These are phyloP conservation scores for Drosophila nr. perissopoda DNA, from an alignment of 2,888 invertebrate genomes.

Conservation along the genomic window DNA sequence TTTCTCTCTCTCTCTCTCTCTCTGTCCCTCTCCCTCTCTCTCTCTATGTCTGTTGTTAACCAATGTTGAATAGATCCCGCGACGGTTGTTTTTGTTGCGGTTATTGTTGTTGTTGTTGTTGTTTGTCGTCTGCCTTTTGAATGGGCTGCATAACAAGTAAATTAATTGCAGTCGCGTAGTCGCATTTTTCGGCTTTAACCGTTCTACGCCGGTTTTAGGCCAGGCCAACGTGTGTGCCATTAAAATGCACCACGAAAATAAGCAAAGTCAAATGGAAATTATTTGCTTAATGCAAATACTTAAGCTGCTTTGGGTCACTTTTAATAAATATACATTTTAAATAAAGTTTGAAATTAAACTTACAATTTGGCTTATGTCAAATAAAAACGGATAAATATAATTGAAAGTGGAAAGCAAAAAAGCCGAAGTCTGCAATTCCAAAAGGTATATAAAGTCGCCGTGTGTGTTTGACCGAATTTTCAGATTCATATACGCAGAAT, in stretches of 20 bases:
- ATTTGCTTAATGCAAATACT: constrained; percentile 5
- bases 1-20: constrained; percentile 1
- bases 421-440: too few species aligned
- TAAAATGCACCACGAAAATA: constrained; percentile 66
- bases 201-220: constrained; percentile 61
- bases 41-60: constrained; percentile 9
- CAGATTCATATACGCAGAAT: too few species aligned
- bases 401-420: background rate
- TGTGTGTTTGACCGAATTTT: too few species aligned
- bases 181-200: constrained; percentile 60
- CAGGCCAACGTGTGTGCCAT: constrained; percentile 65
- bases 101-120: constrained; percentile 36
- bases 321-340: background rate
- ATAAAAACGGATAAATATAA: background rate
- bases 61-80: constrained; percentile 62
- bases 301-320: background rate
- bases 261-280: constrained; percentile 28
- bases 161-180: constrained; percentile 79
- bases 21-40: background rate
- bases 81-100: constrained; percentile 32
- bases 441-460: too few species aligned
- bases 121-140: constrained; percentile 41
- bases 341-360: background rate
- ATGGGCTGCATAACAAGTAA: constrained; percentile 64
- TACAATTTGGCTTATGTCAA: background rate